These are phyloP conservation scores for Ptilorrhoa leucosticta DNA, from an alignment of 2,113 vertebrate genomes.

Conservation along the genomic window DNA sequence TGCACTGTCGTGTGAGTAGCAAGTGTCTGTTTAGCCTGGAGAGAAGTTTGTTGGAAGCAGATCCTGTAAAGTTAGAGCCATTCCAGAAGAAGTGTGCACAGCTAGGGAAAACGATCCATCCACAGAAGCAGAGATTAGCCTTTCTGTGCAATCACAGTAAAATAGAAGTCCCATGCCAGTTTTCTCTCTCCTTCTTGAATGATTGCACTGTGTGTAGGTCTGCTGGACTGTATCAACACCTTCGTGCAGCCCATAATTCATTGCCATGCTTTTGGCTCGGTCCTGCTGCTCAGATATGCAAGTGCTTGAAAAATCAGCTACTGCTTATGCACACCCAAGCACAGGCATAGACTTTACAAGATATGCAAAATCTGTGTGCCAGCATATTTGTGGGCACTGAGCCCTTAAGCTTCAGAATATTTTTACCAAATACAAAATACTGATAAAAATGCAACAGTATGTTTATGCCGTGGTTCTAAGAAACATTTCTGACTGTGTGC, in stretches of 20 bases:
- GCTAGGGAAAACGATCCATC: background rate
- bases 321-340: background rate
- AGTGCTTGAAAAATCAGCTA: conserved; percentile 4
- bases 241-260: background rate
- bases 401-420: conserved; percentile 54
- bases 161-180: background rate
- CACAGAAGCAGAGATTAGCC: background rate
- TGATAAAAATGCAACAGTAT: conserved; percentile 42
- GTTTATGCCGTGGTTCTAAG: background rate
- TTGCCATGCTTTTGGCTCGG: background rate
- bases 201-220: background rate
- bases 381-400: conserved; percentile 31
- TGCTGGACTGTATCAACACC: background rate
- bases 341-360: background rate
- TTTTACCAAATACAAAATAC: background rate
- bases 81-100: background rate
- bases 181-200: background rate
- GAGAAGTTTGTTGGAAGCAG: conserved; percentile 51
- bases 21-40: conserved; percentile 61
- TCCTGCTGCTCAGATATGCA: background rate
- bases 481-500: conserved; percentile 28
- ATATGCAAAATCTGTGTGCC: background rate
- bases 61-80: conserved; percentile 34
- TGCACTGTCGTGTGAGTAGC: conserved; percentile 31
- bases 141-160: background rate